Base-by-base conservation (phyloP, 92 coral and sea anemone species). In the Parazoanthus darwini region DNA sequence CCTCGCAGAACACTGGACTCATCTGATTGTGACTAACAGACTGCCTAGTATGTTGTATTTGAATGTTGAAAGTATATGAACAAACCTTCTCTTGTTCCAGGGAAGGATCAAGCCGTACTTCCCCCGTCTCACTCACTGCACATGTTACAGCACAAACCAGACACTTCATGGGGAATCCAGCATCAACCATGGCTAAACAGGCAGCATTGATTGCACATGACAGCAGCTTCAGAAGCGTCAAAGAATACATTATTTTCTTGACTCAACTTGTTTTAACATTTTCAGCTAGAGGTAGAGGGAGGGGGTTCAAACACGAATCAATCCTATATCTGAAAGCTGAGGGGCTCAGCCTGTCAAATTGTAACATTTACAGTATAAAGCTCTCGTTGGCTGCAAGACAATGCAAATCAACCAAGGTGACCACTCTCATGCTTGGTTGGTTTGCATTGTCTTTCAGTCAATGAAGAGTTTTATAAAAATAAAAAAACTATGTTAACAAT, bases 201-300 rank as follows among this genome's bases (percentile, higher is more conserved):
- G 97, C 95, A 23, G 98, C 98, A 91, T 97, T 97, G 37, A 97
- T 91, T 18, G 98, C 94, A 92, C 99, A 97, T 0, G 99, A 92
- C 3, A 95, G 85, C 59, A 97, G 89, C 99, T 96, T 84, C 79
- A 67, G 56, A 38, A 38, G 82, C 56, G 39, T 82, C 39, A 82
- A 59, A 82, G 86, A 39, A 65, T 29, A 29, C 33, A 66, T 65
- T 65, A 6, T 38, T 35, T 75, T 42, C 8, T 4, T 46, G 54
- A n/a, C 35, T 3, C 35, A 9, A 4, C 11, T 77, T 38, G 26
- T 26, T 26, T 29, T 11, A 72, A n/a, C 35, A 14, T 10, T 68
- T 10, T 9, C 11, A 46, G 10, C 51, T 9, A 2, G 51, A 10
- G 51, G 51, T 46, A 10, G 51, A 0, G 51, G 51, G 7, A 6